Conservation (phyloP, 2,113 vertebrate genomes). For the Lepus europaeus region DNA sequence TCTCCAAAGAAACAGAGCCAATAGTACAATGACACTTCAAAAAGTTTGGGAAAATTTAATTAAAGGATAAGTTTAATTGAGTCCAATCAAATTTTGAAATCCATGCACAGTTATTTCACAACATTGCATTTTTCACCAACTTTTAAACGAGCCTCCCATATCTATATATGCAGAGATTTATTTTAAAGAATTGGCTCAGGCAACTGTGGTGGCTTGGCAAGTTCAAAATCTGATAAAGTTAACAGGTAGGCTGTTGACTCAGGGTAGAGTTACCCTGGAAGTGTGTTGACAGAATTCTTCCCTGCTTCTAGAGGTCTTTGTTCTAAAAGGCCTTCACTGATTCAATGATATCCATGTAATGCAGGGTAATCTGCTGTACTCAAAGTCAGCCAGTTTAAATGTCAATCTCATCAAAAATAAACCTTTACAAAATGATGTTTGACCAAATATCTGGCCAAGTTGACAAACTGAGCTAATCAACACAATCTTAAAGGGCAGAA, state of each 20-base stretch:
- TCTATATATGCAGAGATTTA: background rate
- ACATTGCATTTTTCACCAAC: too few species aligned
- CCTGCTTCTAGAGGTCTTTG: background rate
- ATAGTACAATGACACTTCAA: too few species aligned
- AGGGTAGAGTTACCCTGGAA: background rate
- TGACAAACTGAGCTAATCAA: background rate
- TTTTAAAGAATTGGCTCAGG: background rate
- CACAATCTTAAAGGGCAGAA: background rate
- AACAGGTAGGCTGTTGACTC: background rate
- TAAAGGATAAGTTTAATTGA: too few species aligned
- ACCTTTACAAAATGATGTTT: conserved; percentile 5
- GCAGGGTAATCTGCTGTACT: background rate
- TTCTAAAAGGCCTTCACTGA: conserved; percentile 8
- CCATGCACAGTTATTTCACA: too few species aligned
- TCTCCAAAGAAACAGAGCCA: background rate
- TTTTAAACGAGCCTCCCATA: too few species aligned
- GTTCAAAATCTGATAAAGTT: background rate
- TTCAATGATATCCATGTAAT: background rate
- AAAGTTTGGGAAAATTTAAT: too few species aligned
- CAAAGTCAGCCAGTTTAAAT: background rate
- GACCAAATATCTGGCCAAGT: background rate
- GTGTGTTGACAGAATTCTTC: background rate
- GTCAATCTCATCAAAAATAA: background rate
- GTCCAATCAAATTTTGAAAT: too few species aligned
- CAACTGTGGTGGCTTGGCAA: background rate